These are phyloP conservation scores for Macaca fascicularis DNA, from an alignment of 2,113 vertebrate genomes.

Conservation along the genomic window T2T-MFA8v1.1 NC_088377.1:57119501-57120000, in stretches of 20 bases:
- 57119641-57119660: not conserved
- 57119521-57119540: not conserved
- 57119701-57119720: not conserved
- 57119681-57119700: not conserved
- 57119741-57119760: not conserved
- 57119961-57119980: not conserved
- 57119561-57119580: not conserved
- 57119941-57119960: not conserved
- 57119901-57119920: not conserved
- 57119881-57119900: not conserved
- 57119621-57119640: not conserved
- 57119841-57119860: not conserved
- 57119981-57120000: constrained; percentile 3
- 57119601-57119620: not conserved
- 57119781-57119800: not conserved
- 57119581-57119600: not conserved
- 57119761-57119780: not conserved
- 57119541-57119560: not conserved
- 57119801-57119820: not conserved
- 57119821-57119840: not conserved
- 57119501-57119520: not conserved
- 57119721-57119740: not conserved
- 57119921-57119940: not conserved
- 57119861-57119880: not conserved
- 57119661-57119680: not conserved